These are phyloP conservation scores for Ardeotis arabs DNA, from an alignment of 2,113 vertebrate species.

Conservation along the genomic window DNA sequence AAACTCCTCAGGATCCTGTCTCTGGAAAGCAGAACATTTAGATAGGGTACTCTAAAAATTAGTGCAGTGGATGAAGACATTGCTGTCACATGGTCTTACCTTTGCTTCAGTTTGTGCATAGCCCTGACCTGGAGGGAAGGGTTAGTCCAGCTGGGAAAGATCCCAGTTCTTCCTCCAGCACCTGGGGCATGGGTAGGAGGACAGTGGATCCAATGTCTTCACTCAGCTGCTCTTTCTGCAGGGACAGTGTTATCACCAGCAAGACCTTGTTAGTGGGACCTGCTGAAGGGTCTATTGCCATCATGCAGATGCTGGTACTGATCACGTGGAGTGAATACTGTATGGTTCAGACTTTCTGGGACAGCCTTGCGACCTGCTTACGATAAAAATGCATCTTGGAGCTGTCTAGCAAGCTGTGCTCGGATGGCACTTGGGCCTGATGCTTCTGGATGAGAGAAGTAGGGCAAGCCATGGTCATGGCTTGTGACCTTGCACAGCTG, in stretches of 20 bases:
- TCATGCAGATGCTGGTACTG: background rate
- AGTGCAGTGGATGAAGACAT: background rate
- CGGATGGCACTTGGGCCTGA: background rate
- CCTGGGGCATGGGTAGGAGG: background rate
- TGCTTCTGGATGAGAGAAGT: background rate
- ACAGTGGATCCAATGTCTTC: background rate
- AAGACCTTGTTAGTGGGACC: background rate
- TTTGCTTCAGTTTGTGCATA: background rate
- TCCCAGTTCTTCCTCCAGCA: background rate
- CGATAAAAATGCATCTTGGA: background rate
- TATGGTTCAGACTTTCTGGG: background rate
- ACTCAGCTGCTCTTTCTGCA: background rate
- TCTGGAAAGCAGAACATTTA: background rate
- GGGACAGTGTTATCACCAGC: background rate
- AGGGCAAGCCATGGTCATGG: background rate
- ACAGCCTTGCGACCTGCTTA: background rate
- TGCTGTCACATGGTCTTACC: background rate
- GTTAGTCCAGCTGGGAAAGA: background rate
- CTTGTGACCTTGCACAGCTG: background rate
- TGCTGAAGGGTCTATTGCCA: background rate
- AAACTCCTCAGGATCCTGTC: background rate
- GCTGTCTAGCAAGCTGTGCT: background rate
- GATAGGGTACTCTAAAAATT: background rate
- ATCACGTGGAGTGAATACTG: background rate
- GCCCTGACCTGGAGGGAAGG: background rate